Conservation (phyloP, 2,888 invertebrate genomes). For the Gandaritis pyraliata region DNA sequence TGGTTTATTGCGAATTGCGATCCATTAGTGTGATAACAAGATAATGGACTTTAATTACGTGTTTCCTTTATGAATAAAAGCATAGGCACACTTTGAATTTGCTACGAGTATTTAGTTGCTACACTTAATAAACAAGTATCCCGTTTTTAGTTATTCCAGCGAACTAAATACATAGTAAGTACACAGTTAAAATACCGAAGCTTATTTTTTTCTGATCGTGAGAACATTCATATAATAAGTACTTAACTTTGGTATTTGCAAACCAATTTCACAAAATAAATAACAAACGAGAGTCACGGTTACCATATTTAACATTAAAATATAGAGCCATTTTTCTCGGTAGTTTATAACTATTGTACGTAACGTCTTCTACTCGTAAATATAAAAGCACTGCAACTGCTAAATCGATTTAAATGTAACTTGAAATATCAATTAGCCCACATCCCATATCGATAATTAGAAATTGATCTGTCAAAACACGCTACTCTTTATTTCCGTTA, state of each 20-base stretch:
- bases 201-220: not conserved
- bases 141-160: too few species aligned
- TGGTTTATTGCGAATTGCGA: constrained; percentile 11
- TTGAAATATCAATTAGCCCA: too few species aligned
- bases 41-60: constrained; percentile 14
- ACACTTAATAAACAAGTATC: too few species aligned
- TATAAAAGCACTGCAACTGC: too few species aligned
- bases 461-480: not conserved
- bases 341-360: not conserved
- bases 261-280: not conserved
- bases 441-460: not conserved
- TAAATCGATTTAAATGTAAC: too few species aligned
- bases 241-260: not conserved
- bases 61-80: constrained; percentile 13
- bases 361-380: too few species aligned
- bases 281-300: not conserved
- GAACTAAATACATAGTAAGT: too few species aligned
- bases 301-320: constrained; percentile 1
- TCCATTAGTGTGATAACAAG: constrained; percentile 20
- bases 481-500: not conserved
- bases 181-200: not conserved
- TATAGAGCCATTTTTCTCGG: constrained; percentile 1
- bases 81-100: not conserved
- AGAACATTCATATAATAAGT: not conserved
- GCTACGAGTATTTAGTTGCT: too few species aligned